These are phyloP conservation scores for Drosophila murphyi DNA, from an alignment of 1,140 invertebrate species.

Conservation along the genomic window DNA sequence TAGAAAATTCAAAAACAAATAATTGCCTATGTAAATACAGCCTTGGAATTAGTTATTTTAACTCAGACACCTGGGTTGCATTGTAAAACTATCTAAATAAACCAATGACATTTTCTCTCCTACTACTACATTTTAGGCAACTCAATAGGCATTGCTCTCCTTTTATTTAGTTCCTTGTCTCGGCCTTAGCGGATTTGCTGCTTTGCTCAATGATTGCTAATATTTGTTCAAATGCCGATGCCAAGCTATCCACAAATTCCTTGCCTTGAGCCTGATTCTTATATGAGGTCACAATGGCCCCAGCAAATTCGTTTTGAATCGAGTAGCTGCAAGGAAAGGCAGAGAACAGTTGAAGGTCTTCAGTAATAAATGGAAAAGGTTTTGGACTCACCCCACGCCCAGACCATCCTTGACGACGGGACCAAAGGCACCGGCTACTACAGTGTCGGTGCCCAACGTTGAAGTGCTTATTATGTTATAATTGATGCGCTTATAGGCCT, in stretches of 20 bases:
- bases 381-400: slow-evolving; percentile 91
- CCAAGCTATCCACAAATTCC: slow-evolving; percentile 89
- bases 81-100: slow-evolving; percentile 34
- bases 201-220: slow-evolving; percentile 65
- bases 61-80: slow-evolving; percentile 41
- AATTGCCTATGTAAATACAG: slow-evolving; percentile 8
- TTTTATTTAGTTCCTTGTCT: slow-evolving; percentile 12
- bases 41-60: slow-evolving; percentile 60
- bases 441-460: slow-evolving; percentile 94
- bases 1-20: slow-evolving; percentile 25
- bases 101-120: slow-evolving; percentile 1
- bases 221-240: slow-evolving; percentile 87
- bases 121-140: neutral
- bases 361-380: neutral
- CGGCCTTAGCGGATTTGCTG: slow-evolving; percentile 23
- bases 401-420: slow-evolving; percentile 95
- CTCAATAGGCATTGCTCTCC: neutral
- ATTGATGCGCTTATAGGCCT: slow-evolving; percentile 93
- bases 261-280: slow-evolving; percentile 88
- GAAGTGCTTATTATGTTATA: slow-evolving; percentile 98
- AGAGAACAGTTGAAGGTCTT: slow-evolving; percentile 17
- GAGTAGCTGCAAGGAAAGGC: slow-evolving; percentile 43
- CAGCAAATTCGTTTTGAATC: slow-evolving; percentile 87
- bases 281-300: slow-evolving; percentile 92
- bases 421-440: slow-evolving; percentile 96